Evolutionary conservation across 2,888 invertebrate species (phyloP), one percentile per base, ranked within the genome.

Genomic region (Cylindroiulus punctatus): DNA sequence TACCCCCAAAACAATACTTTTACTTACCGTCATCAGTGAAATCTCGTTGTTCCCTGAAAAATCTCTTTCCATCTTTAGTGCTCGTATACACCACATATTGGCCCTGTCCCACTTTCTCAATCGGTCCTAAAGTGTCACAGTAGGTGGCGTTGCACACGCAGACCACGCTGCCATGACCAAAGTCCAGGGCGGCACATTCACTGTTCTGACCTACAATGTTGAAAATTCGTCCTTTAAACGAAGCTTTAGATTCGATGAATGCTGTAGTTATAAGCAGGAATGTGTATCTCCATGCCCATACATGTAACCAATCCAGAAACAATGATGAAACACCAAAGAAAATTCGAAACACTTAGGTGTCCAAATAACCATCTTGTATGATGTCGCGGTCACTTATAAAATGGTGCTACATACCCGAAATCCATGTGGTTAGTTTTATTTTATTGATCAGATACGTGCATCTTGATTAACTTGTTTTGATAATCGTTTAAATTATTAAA

Each of bases 61-160:
- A 93, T 83, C 95, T 92, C 85, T 92, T 89, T 0, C 94, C 94
- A 52, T 92, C 93, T 90, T 92, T 92, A 89, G 92, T 93, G 0
- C 94, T 93, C 5, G 93, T 93, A 88, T 94, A 94, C 30, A 92
- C 90, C 0, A 93, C 90, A 88, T 92, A 94, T 52, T 90, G 89
- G 0, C 91, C 92, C 0, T 91, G 90, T 1, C 90, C 90, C 4
- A 89, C 90, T 0, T 93, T 91, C 0, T 90, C 89, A 17, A 93
- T 91, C 84, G 93, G 91, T 1, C 93, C 93, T 82, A 94, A 91
- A 12, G 93, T 93, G 90, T 96, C 95, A 89, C 96, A 96, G 89
- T 94, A 94, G 0, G 92, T 92, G 0, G 93, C 91, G 89, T 94
- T 93, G 89, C 96, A 96, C 4, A 95, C 95, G 89, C 96, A 96